Evolutionary conservation across 2,113 vertebrate species (phyloP).

Genomic region (Melanocharis versteri): DNA sequence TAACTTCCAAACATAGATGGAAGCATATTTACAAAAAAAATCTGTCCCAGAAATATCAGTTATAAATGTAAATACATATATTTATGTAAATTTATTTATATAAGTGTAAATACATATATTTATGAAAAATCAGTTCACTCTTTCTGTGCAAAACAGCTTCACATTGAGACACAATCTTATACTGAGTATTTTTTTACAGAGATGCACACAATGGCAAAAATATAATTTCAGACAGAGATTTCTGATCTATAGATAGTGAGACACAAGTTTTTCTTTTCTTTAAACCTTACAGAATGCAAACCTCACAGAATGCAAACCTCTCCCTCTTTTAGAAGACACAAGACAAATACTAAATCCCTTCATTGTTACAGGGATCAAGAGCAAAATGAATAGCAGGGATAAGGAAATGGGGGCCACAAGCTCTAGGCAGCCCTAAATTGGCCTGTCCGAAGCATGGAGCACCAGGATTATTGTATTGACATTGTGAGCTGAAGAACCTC

Average conservation of each 20-base stretch:
- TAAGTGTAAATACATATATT: neutral
- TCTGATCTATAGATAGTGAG: neutral
- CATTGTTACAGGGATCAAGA: neutral
- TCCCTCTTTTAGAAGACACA: neutral
- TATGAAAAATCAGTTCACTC: neutral
- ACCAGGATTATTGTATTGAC: neutral
- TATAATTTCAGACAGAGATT: neutral
- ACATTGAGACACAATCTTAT: neutral
- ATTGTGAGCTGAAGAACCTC: neutral
- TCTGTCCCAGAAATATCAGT: too few relatives aligned
- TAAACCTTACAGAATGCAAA: too few relatives aligned
- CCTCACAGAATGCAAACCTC: neutral
- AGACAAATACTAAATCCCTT: neutral
- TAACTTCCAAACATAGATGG: neutral
- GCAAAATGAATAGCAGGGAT: neutral
- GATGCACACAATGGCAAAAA: neutral
- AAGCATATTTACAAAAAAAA: neutral
- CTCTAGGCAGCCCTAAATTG: neutral
- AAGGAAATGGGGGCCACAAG: neutral
- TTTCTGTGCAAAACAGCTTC: neutral
- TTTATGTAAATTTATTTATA: neutral
- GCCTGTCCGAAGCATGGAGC: accelerated
- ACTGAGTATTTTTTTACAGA: neutral
- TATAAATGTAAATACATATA: neutral
- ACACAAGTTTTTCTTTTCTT: neutral